Evolutionary conservation across 2,113 vertebrate genomes (phyloP), one percentile per base, ranked within the genome.

Genomic region (Saccopteryx leptura): DNA sequence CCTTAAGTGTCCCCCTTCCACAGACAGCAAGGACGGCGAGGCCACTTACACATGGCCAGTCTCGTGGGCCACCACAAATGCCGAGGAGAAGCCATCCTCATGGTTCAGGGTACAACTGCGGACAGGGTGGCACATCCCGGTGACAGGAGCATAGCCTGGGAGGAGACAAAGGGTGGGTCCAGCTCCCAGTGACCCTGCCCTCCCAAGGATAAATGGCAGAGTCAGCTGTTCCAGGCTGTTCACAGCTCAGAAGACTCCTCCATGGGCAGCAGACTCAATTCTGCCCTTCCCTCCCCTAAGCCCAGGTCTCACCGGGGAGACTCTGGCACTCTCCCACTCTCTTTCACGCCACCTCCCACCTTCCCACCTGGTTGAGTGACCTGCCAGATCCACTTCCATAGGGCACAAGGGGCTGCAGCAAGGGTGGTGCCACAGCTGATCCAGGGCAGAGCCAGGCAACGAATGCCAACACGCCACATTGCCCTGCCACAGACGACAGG

Each of bases 31-130:
- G 48, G 66, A n/a, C 4, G 5, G 21, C 3, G 9, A 82, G 63
- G n/a, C 46, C 98, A 99, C 99, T 99, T 98, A 99, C 99, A 99
- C 99, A 4, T 99, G 99, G 97, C 99, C 99, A 0, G 99, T 99
- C 98, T 99, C 99, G 54, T 99, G 99, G 71, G 99, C 99, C 95
- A 99, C 99, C 97, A 99, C 99, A 90, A 99, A 99, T 0, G 99
- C 99, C 0, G 99, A 99, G 61, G 99, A 99, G 98, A 99, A 99
- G 10, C 99, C 99, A 33, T 99, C 99, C 96, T 99, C 99, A 0
- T 99, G 99, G 98, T 99, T 99, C 94, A 99, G 98, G 92, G 99
- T 99, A 96, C 99, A 99, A 98, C 99, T 99, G 96, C 99, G 99
- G 76, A 99, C 99, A 0, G 99, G 99, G 93, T 99, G 99, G 97